Conservation (phyloP, 2,888 invertebrate genomes). For the Agrotis exclamationis region DNA sequence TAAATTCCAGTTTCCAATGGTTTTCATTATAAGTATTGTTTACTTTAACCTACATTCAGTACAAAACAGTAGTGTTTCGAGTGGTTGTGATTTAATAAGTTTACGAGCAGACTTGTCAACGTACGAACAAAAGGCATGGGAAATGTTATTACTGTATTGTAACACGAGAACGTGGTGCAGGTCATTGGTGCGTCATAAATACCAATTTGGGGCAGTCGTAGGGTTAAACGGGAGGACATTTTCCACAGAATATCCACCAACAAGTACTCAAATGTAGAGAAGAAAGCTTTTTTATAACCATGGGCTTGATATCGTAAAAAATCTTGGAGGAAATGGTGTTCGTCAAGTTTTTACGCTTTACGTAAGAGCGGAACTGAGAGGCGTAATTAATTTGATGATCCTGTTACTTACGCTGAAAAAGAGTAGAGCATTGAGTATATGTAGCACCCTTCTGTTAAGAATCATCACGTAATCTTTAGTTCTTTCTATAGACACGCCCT, state of each 20-base stretch:
- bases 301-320: slow-evolving; percentile 18
- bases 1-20: slow-evolving; percentile 11
- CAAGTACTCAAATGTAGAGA: background rate
- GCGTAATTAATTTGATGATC: slow-evolving; percentile 54
- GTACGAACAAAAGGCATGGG: slow-evolving; percentile 73
- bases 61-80: slow-evolving; percentile 51
- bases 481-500: slow-evolving; percentile 8
- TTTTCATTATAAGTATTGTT: slow-evolving; percentile 36
- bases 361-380: slow-evolving; percentile 51
- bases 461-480: slow-evolving; percentile 24
- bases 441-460: slow-evolving; percentile 9
- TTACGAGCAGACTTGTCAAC: slow-evolving; percentile 78
- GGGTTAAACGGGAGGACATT: slow-evolving; percentile 51
- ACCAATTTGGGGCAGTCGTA: slow-evolving; percentile 72
- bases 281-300: slow-evolving; percentile 2
- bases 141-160: slow-evolving; percentile 72
- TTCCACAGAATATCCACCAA: slow-evolving; percentile 15
- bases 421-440: slow-evolving; percentile 16
- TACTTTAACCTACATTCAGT: slow-evolving; percentile 34
- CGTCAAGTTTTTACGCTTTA: slow-evolving; percentile 47
- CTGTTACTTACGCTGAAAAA: slow-evolving; percentile 41
- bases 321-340: slow-evolving; percentile 34
- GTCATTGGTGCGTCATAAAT: slow-evolving; percentile 78
- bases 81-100: slow-evolving; percentile 71
- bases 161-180: slow-evolving; percentile 70